Evolutionary conservation across 2,888 invertebrate species (phyloP).

Genomic region (Spilarctia lutea): DNA sequence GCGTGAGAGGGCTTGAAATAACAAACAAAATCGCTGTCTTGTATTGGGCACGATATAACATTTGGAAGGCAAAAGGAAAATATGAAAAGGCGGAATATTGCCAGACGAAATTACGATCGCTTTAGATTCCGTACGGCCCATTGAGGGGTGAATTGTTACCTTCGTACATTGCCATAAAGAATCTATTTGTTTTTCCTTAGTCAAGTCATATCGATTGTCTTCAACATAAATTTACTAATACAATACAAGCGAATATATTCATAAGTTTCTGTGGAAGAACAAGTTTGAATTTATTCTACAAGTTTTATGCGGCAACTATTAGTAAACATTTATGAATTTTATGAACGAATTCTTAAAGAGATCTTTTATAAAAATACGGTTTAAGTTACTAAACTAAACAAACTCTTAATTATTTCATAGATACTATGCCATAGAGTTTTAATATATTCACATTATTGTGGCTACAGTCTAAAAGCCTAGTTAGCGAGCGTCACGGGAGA

Average conservation of each 20-base stretch:
- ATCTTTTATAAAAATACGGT: not conserved
- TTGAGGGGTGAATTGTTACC: conserved; percentile 84
- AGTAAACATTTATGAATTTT: not conserved
- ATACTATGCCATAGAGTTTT: not conserved
- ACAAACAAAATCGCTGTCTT: conserved; percentile 83
- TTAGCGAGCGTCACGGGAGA: conserved; percentile 59
- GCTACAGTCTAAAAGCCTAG: conserved; percentile 55
- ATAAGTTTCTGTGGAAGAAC: conserved; percentile 41
- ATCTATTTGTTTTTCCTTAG: conserved; percentile 80
- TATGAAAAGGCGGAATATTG: conserved; percentile 85
- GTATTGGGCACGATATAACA: conserved; percentile 80
- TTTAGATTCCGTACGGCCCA: conserved; percentile 83
- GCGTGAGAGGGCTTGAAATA: conserved; percentile 80
- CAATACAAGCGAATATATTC: conserved; percentile 47
- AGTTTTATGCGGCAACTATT: not conserved
- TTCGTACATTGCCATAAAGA: conserved; percentile 81
- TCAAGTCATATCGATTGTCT: conserved; percentile 70
- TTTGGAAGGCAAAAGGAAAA: conserved; percentile 81
- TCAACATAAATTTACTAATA: conserved; percentile 55
- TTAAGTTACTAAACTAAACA: not conserved
- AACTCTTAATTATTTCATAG: not conserved
- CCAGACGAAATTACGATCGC: conserved; percentile 85
- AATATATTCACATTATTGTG: conserved; percentile 23
- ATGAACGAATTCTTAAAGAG: not conserved
- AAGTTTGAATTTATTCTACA: conserved; percentile 22